Evolutionary conservation across 2,113 vertebrate genomes (phyloP).

Genomic region (Zapus hudsonius): DNA sequence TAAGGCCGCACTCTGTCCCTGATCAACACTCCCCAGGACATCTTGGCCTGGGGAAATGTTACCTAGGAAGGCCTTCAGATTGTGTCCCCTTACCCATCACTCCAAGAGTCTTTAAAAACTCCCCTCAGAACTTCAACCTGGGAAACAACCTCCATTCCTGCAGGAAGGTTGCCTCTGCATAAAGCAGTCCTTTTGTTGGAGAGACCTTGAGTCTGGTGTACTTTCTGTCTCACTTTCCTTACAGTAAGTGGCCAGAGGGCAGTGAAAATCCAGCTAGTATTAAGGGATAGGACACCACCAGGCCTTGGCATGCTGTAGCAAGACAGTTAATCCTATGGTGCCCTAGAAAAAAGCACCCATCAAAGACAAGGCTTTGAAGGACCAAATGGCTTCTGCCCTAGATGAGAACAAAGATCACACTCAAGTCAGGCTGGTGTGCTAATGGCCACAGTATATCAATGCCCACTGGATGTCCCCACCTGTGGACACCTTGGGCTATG

Average conservation of each 20-base stretch:
- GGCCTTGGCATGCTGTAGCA: background rate
- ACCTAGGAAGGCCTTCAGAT: too few species aligned
- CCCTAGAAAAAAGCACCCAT: constrained; percentile 18
- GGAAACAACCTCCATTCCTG: too few species aligned
- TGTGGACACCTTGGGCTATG: background rate
- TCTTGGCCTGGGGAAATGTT: too few species aligned
- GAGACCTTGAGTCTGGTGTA: too few species aligned
- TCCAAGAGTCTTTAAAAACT: too few species aligned
- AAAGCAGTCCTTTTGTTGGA: too few species aligned
- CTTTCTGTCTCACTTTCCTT: too few species aligned
- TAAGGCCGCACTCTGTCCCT: too few species aligned
- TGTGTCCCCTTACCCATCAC: too few species aligned
- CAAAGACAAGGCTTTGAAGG: background rate
- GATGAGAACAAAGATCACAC: background rate
- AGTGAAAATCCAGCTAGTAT: constrained; percentile 18
- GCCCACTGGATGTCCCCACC: background rate
- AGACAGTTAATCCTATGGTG: constrained; percentile 55
- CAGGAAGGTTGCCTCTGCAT: too few species aligned
- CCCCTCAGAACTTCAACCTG: too few species aligned
- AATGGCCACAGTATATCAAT: background rate
- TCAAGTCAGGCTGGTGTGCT: background rate
- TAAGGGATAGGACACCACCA: background rate
- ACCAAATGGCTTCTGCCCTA: background rate
- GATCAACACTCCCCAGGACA: too few species aligned
- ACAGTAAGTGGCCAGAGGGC: background rate